These are phyloP conservation scores for Metacarcinus magister DNA, from an alignment of 2,888 invertebrate species.

Conservation along the genomic window DNA sequence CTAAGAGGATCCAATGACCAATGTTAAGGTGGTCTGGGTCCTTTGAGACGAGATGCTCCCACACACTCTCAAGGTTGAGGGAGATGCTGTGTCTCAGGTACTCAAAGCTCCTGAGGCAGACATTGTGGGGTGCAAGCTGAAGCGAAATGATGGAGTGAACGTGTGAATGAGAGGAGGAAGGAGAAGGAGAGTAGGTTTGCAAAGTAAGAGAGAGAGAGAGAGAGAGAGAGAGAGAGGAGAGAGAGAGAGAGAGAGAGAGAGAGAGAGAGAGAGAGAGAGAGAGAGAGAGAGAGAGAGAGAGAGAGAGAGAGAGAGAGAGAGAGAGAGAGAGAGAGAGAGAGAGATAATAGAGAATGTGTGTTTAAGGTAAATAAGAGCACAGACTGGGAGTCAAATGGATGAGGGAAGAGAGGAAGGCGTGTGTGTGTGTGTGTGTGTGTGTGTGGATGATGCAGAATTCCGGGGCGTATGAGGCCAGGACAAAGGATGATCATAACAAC, in stretches of 20 bases:
- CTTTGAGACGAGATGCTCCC: background rate
- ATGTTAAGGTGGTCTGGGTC: background rate
- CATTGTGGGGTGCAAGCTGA: background rate
- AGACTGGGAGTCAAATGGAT: background rate
- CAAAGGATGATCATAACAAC: background rate
- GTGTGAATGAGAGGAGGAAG: background rate
- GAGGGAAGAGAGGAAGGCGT: background rate
- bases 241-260: background rate
- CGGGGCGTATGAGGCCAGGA: background rate
- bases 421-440: background rate
- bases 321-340: background rate
- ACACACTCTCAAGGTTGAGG: background rate
- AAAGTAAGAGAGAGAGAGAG: conserved; percentile 6
- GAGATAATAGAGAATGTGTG: no score
- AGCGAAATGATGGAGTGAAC: background rate
- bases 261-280: background rate
- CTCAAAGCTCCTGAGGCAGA: background rate
- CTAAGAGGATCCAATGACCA: background rate
- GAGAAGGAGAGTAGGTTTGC: background rate
- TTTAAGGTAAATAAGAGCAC: background rate
- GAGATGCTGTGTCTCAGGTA: background rate
- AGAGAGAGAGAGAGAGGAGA: background rate
- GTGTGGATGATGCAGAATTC: background rate
- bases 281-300: no score
- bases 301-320: no score